Conservation (phyloP, 2,888 invertebrate genomes). For the Trichopria drosophilae region DNA sequence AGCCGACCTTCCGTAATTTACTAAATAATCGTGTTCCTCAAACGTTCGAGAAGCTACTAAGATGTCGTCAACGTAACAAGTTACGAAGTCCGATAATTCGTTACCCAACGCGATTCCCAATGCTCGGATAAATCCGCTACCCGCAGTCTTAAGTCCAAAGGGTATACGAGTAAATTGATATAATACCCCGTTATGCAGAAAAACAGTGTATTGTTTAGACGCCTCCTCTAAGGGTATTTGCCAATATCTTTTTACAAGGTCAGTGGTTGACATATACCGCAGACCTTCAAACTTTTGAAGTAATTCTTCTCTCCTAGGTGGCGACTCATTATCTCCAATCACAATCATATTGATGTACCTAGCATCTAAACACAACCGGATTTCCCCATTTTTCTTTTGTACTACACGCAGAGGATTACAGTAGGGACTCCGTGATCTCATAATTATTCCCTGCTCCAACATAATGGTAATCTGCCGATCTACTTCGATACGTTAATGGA, state of each 20-base stretch:
- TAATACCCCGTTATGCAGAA: conserved; percentile 24
- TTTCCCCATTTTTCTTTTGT: conserved; percentile 40
- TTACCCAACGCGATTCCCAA: conserved; percentile 37
- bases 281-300: conserved; percentile 26
- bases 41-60: conserved; percentile 23
- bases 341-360: conserved; percentile 42
- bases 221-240: no score
- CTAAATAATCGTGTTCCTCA: conserved; percentile 31
- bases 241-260: conserved; percentile 28
- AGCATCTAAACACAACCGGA: conserved; percentile 47
- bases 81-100: no score
- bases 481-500: not conserved
- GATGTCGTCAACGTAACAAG: no score
- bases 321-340: conserved; percentile 40
- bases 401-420: conserved; percentile 1
- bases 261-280: conserved; percentile 35
- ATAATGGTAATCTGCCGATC: not conserved
- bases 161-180: no score
- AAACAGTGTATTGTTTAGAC: conserved; percentile 23
- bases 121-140: no score
- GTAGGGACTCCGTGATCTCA: not conserved
- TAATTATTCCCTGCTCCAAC: not conserved
- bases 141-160: no score
- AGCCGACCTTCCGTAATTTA: not conserved
- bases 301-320: conserved; percentile 31